Conservation (phyloP, 2,888 invertebrate genomes). For the Salpingus planirostris region DNA sequence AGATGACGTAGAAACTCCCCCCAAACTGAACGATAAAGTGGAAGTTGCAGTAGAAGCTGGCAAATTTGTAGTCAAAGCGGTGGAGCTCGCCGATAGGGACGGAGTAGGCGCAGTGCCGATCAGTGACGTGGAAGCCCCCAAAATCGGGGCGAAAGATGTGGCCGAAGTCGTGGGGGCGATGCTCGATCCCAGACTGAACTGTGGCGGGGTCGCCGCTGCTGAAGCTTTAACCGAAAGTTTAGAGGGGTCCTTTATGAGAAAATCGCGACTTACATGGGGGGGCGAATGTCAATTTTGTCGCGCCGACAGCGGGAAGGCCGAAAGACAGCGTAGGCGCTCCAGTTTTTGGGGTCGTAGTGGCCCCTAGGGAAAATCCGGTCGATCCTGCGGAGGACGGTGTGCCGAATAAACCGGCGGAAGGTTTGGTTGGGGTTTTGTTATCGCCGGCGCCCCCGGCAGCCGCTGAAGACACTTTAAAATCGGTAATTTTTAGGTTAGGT, state of each 20-base stretch:
- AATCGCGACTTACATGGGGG: no score
- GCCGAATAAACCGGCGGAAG: conserved; percentile 17
- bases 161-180: conserved; percentile 10
- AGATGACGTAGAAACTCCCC: no score
- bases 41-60: background rate
- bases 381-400: conserved; percentile 8
- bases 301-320: background rate
- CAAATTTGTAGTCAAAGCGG: conserved; percentile 1
- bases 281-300: background rate
- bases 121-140: conserved; percentile 5
- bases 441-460: conserved; percentile 20
- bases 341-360: conserved; percentile 15
- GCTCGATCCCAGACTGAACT: conserved; percentile 9
- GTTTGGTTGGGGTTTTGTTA: conserved; percentile 7
- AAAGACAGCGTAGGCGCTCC: conserved; percentile 17
- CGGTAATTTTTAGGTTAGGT: background rate
- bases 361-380: conserved; percentile 21
- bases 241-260: no score
- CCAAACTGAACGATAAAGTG: no score
- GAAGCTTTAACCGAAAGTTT: conserved; percentile 1
- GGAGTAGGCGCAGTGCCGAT: conserved; percentile 8
- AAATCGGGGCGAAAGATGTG: conserved; percentile 10
- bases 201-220: conserved; percentile 17
- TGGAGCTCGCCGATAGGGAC: conserved; percentile 5
- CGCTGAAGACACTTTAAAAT: conserved; percentile 5